Percentiles rank a stretch among this genome's conserved stretches.
Evolutionary conservation across 2,888 invertebrate species (phyloP).

Genomic region (Drosophila heteroneura): DNA sequence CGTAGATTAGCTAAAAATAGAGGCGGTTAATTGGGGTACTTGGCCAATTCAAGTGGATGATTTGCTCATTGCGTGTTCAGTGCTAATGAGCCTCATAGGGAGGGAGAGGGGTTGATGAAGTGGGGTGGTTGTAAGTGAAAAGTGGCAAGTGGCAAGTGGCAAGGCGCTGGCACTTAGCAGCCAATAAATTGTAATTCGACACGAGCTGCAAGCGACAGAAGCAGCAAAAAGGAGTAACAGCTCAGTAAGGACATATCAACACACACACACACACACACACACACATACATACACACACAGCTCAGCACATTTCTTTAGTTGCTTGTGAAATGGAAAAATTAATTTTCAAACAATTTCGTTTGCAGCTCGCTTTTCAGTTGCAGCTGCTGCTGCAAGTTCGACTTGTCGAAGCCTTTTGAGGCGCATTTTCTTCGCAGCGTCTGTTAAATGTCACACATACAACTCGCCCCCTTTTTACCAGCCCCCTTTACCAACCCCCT

Average conservation of each 20-base stretch:
- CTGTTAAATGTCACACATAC: slow-evolving; percentile 43
- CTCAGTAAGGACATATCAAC: slow-evolving; percentile 27
- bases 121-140: slow-evolving; percentile 34
- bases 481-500: not conserved
- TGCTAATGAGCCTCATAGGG: slow-evolving; percentile 37
- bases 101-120: not conserved
- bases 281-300: slow-evolving; percentile 12
- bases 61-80: slow-evolving; percentile 14
- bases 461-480: not conserved
- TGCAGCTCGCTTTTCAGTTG: slow-evolving; percentile 33
- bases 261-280: slow-evolving; percentile 12
- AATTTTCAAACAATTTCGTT: slow-evolving; percentile 79
- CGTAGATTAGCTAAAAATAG: slow-evolving; percentile 4
- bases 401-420: slow-evolving; percentile 39
- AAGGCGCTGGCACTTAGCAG: slow-evolving; percentile 72
- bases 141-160: slow-evolving; percentile 59
- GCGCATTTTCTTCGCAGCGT: slow-evolving; percentile 38
- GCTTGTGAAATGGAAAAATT: slow-evolving; percentile 75
- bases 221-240: slow-evolving; percentile 6
- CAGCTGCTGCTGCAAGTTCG: slow-evolving; percentile 36
- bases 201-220: slow-evolving; percentile 50
- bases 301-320: slow-evolving; percentile 33
- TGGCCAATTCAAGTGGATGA: slow-evolving; percentile 4
- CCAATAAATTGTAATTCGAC: slow-evolving; percentile 82
- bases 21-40: not conserved